Base-by-base conservation (phyloP, 1,140 invertebrate species). In the Drosophila repletoides region DNA sequence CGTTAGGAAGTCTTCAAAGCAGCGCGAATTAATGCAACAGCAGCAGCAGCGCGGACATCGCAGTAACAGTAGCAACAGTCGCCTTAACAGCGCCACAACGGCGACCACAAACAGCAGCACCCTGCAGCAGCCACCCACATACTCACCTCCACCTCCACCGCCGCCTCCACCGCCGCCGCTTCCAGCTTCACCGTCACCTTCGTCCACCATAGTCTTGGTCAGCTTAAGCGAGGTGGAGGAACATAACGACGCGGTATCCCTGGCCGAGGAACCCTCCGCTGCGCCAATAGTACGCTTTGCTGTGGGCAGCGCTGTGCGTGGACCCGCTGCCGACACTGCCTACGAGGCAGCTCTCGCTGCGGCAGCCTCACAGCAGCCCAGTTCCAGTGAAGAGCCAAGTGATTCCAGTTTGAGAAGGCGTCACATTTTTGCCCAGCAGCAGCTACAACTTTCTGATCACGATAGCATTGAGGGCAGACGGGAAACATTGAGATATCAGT, bases 251-350 rank as follows among this genome's bases (percentile, higher is more conserved):
- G 46, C 48, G 5, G 59, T 86, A 28, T 89, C 88, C 2, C 69
- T 81, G 22, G 83, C 88, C 40, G 88, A 89, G 34, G 88, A 15
- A 65, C 59, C 51, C 31, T 56, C 28, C 38, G n/a, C 10, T 17
- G 19, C 59, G 7, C 67, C 72, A 0, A 46, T 65, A 2, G 86
- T 89, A 36, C 88, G 72, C 26, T 89, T 89, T 41, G 76, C 70
- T n/a, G 88, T 89, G 12, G 88, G 88, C 38, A 89, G 81, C 49
- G 76, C 72, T 10, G 88, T 89, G 4, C 45, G 88, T 51, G 70
- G 66, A 60, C 63, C 81, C 6, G 28, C 67, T n/a, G 33, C n/a
- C 24, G 14, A 80, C 38, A n/a, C n/a, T n/a, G 76, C 80, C 48
- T 83, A 88, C 43, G 76, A 80, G 45, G 72, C 67, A 1, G 80